Conservation (phyloP, 2,888 invertebrate genomes). For the Ectemnius lituratus region DNA sequence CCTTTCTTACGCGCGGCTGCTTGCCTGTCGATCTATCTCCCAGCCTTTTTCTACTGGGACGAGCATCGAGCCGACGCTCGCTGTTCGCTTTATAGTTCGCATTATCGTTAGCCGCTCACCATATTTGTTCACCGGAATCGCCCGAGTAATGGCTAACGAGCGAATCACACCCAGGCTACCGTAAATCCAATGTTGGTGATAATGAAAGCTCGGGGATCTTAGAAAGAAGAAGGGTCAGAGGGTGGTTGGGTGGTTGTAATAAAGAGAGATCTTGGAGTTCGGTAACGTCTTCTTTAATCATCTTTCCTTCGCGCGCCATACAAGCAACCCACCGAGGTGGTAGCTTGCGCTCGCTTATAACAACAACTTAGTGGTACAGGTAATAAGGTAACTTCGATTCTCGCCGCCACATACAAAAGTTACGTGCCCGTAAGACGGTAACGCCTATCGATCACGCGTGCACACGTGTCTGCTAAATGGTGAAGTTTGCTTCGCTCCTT, state of each 20-base stretch:
- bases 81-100: not conserved
- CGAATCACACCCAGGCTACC: not conserved
- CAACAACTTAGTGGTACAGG: constrained; percentile 6
- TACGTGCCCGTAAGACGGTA: not conserved
- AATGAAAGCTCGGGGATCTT: not conserved
- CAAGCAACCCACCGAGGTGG: constrained; percentile 1
- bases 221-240: not conserved
- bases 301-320: constrained; percentile 38
- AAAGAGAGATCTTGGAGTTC: constrained; percentile 16
- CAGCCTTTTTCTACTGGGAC: not conserved
- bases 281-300: constrained; percentile 46
- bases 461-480: not conserved
- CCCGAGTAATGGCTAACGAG: constrained; percentile 3
- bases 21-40: constrained; percentile 27
- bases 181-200: not conserved
- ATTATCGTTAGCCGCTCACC: constrained; percentile 1
- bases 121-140: constrained; percentile 3
- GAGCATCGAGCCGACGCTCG: not conserved
- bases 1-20: constrained; percentile 19
- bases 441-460: constrained; percentile 1
- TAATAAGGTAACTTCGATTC: constrained; percentile 8
- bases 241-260: not conserved
- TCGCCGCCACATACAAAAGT: constrained; percentile 1
- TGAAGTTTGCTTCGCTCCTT: too few relatives aligned
- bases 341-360: constrained; percentile 1